Percentiles rank a stretch among this genome's conserved stretches.
phyloP scores from a whole-genome alignment of 2,888 invertebrate species.

The Melinaea marsaeus region DNA sequence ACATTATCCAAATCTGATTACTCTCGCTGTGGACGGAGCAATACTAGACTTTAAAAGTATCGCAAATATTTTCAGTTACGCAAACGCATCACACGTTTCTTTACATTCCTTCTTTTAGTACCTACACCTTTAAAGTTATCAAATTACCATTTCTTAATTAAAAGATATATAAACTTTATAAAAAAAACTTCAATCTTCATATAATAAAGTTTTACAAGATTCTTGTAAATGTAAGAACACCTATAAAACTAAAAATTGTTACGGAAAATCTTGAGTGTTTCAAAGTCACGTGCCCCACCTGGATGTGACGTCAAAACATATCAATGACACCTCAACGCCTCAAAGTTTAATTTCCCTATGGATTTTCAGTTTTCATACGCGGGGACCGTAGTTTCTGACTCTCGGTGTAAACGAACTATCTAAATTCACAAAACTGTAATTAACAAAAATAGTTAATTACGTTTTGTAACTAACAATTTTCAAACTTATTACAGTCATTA shows the following conservation, averaged over 20 bases:
- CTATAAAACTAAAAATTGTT: neutral
- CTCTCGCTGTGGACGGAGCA: constrained; percentile 23
- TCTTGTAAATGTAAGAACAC: too few relatives aligned
- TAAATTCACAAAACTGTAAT: constrained; percentile 24
- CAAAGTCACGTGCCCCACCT: constrained; percentile 4
- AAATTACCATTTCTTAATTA: neutral
- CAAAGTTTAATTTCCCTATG: constrained; percentile 72
- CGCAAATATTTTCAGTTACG: constrained; percentile 18
- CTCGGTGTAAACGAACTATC: constrained; percentile 16
- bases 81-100: constrained; percentile 15
- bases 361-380: constrained; percentile 47
- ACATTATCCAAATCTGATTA: constrained; percentile 29
- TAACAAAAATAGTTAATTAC: constrained; percentile 11
- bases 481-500: neutral
- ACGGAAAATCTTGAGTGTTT: constrained; percentile 2
- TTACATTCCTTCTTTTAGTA: constrained; percentile 5
- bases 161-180: neutral
- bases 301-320: constrained; percentile 55
- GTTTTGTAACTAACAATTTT: neutral
- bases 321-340: constrained; percentile 57
- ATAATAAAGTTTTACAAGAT: too few relatives aligned
- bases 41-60: constrained; percentile 23
- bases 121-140: too few relatives aligned
- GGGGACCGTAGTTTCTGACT: constrained; percentile 12
- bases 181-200: neutral